Evolutionary conservation across 2,113 vertebrate genomes (phyloP).

Genomic region (Lagopus muta): DNA sequence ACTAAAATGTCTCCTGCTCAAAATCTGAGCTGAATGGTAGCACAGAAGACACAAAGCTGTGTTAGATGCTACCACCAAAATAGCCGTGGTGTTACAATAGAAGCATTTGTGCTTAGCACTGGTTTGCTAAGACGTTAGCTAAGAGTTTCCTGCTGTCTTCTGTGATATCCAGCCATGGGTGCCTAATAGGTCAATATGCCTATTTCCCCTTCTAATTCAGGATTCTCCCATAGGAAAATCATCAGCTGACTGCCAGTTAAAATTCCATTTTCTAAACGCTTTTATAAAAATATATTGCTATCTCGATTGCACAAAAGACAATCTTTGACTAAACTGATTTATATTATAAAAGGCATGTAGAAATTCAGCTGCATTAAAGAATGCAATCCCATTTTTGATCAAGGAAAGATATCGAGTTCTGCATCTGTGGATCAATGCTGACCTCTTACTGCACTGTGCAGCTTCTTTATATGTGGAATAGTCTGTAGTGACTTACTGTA

Average conservation of each 20-base stretch:
- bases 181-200: background rate
- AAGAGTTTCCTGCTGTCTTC: background rate
- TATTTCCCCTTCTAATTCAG: background rate
- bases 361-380: background rate
- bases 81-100: constrained; percentile 25
- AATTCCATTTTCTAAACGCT: background rate
- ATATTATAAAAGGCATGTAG: background rate
- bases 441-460: background rate
- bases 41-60: constrained; percentile 9
- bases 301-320: background rate
- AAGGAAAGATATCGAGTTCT: background rate
- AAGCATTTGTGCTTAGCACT: background rate
- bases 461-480: background rate
- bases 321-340: background rate
- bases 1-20: background rate
- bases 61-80: constrained; percentile 10
- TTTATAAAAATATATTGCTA: background rate
- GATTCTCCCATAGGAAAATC: background rate
- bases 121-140: background rate
- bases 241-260: background rate
- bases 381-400: background rate
- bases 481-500: background rate
- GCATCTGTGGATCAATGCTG: background rate
- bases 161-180: background rate
- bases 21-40: background rate